These are phyloP conservation scores for Bos taurus DNA, from an alignment of 2,113 vertebrate genomes.

Conservation along the genomic window ARS-UCD2.0 NC_037348.1:3279001-3279500, in stretches of 20 bases:
- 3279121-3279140: not conserved
- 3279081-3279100: not conserved
- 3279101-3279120: not conserved
- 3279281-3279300: not conserved
- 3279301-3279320: not conserved
- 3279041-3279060: rapidly evolving
- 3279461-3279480: not conserved
- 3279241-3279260: not conserved
- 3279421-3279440: not conserved
- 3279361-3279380: not conserved
- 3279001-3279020: not conserved
- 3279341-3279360: not conserved
- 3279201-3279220: not conserved
- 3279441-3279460: not conserved
- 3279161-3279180: not conserved
- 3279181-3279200: not conserved
- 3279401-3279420: not conserved
- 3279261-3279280: not conserved
- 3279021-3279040: not conserved
- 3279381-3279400: not conserved
- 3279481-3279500: not conserved
- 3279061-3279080: not conserved
- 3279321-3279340: not conserved
- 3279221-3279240: not conserved
- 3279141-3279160: not conserved